phyloP scores from a whole-genome alignment of 2,888 invertebrate species.

The Eumerus sabulonum region DNA sequence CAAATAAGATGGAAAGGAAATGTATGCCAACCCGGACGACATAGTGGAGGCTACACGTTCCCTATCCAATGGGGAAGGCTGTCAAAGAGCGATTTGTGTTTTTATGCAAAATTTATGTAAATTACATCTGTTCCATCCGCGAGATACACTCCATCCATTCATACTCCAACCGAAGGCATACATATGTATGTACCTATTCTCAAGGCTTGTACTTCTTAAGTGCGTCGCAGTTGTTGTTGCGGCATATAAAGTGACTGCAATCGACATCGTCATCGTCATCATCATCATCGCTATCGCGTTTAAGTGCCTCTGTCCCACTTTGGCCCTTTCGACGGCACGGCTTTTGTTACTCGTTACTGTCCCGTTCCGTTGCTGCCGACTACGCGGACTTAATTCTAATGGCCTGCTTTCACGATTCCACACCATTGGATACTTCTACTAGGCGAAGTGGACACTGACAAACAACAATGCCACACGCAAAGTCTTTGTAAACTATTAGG shows the following conservation, averaged over 20 bases:
- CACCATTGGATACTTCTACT: slow-evolving; percentile 10
- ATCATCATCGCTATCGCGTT: neutral
- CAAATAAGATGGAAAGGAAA: neutral
- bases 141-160: slow-evolving; percentile 37
- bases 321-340: slow-evolving; percentile 34
- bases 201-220: slow-evolving; percentile 16
- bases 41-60: no score
- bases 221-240: no score
- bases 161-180: neutral
- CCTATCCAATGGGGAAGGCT: neutral
- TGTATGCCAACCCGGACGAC: neutral
- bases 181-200: neutral
- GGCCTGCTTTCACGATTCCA: slow-evolving; percentile 51
- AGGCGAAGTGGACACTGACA: slow-evolving; percentile 44
- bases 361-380: slow-evolving; percentile 3
- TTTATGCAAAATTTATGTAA: slow-evolving; percentile 59
- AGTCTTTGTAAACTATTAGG: slow-evolving; percentile 43
- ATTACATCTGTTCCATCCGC: slow-evolving; percentile 38
- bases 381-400: slow-evolving; percentile 65
- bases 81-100: slow-evolving; percentile 47
- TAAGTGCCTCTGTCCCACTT: slow-evolving; percentile 38
- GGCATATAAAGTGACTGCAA: neutral
- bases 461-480: slow-evolving; percentile 53
- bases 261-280: no score
- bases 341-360: slow-evolving; percentile 12